Evolutionary conservation across 2,113 vertebrate species (phyloP).

Genomic region (Triplophysa dalaica): DNA sequence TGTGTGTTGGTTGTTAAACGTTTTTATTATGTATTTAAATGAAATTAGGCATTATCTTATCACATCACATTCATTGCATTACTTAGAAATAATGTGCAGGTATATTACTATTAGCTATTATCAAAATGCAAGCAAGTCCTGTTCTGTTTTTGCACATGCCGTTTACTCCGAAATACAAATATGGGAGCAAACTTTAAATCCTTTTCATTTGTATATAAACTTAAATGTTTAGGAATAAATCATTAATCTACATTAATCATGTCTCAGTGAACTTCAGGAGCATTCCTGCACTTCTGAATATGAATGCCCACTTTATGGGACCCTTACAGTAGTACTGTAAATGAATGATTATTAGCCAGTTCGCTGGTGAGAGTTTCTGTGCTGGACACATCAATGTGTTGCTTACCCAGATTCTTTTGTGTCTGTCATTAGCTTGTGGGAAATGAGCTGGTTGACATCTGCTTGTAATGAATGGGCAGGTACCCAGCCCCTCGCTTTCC

Average conservation of each 20-base stretch:
- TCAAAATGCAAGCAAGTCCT: no score
- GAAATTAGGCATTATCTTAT: no score
- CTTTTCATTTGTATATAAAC: not conserved
- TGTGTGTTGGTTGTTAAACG: no score
- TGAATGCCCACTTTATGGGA: not conserved
- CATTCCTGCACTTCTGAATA: not conserved
- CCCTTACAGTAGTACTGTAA: not conserved
- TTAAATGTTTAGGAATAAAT: conserved; percentile 11
- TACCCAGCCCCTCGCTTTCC: conserved; percentile 60
- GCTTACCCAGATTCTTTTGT: conserved; percentile 11
- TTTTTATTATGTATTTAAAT: no score
- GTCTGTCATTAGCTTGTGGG: conserved; percentile 73
- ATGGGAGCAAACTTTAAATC: not conserved
- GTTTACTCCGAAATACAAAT: no score
- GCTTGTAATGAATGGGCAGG: conserved; percentile 73
- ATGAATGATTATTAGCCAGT: not conserved
- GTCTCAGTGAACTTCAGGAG: not conserved
- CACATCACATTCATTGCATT: no score
- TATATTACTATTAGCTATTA: no score
- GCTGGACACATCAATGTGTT: not conserved
- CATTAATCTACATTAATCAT: not conserved
- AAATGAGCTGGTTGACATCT: conserved; percentile 72
- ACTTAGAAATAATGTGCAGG: no score
- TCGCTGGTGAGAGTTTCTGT: not conserved
- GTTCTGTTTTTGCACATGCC: no score